Evolutionary conservation across 2,797 vertebrate species (phyloP), one percentile per base, ranked within the genome.

Genomic region (Aeoliscus strigatus): DNA sequence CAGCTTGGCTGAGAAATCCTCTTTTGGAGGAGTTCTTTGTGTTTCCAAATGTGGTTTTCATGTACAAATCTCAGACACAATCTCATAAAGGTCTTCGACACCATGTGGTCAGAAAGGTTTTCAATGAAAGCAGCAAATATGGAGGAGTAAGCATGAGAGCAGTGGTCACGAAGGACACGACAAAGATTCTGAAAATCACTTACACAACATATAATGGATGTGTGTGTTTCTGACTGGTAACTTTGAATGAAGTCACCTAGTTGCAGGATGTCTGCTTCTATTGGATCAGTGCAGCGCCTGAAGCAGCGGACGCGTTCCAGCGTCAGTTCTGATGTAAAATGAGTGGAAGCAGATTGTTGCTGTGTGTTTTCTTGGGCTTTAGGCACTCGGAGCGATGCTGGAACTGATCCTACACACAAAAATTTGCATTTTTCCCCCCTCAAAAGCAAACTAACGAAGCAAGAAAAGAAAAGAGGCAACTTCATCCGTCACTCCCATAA

Each of bases 191-290:
- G 3, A 27, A 5, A 27, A 5, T 16, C 9, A 48, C 24, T 45
- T 18, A 14, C 14, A 28, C 2, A 28, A 11, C 9, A 41, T n/a
- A 6, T 32, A 2, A 21, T 53, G n/a, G 37, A 42, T 42, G 45
- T 48, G 31, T n/a, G 16, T 27, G 31, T 43, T 17, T 36, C 37
- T 38, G 42, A 47, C 28, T 55, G 51, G 52, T 62, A 63, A 30
- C 41, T 52, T 52, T 51, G 41, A 54, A 73, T 54, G 27, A 62
- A 62, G 44, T 58, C 40, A 75, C 63, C 10, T 60, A 12, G 44
- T 53, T 76, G 66, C 54, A 73, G 39, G 40, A 73, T 49, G 63
- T 75, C 75, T 38, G 59, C 57, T 69, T 45, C 30, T 37, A 55
- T 75, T 27, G 32, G 38, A 80, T 83, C 69, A 68, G 48, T 13